Conservation (phyloP, 1,140 invertebrate species). For the Dysdera silvatica region DNA sequence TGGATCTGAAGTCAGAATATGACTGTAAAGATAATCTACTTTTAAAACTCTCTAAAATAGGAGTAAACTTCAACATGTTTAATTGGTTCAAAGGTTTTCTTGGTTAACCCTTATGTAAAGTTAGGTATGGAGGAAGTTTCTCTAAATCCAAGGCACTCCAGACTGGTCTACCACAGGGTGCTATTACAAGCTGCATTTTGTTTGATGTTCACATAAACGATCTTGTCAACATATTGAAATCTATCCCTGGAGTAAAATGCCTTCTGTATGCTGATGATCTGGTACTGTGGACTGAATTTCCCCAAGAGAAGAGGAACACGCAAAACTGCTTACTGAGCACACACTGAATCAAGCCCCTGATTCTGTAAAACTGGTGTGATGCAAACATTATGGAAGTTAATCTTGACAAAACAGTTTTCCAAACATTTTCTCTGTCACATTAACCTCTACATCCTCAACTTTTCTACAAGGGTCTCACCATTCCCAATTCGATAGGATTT, state of each 20-base stretch:
- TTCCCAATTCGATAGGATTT: neutral
- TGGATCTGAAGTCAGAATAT: constrained; percentile 3
- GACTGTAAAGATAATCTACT: neutral
- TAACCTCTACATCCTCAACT: neutral
- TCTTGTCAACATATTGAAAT: neutral
- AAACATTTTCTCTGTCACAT: constrained; percentile 2
- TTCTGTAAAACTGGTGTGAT: constrained; percentile 3
- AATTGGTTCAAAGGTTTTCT: neutral
- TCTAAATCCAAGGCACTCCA: neutral
- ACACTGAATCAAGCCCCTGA: neutral
- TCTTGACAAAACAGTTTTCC: neutral
- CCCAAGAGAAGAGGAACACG: neutral
- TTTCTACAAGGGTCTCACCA: neutral
- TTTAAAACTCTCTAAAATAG: neutral
- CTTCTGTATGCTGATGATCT: constrained; percentile 13
- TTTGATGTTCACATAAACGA: constrained; percentile 16
- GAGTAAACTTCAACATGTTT: neutral
- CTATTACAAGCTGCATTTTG: neutral
- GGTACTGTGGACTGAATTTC: neutral
- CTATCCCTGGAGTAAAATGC: neutral
- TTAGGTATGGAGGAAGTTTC: neutral
- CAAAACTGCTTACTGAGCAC: neutral
- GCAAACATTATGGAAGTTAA: constrained; percentile 2
- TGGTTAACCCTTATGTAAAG: neutral
- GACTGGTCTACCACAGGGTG: neutral